Percentiles rank a stretch among this genome's conserved stretches.
phyloP scores from a whole-genome alignment of 37 sponge, comb jelly and placozoan genomes.

The Cliona cf. orientalis region DNA sequence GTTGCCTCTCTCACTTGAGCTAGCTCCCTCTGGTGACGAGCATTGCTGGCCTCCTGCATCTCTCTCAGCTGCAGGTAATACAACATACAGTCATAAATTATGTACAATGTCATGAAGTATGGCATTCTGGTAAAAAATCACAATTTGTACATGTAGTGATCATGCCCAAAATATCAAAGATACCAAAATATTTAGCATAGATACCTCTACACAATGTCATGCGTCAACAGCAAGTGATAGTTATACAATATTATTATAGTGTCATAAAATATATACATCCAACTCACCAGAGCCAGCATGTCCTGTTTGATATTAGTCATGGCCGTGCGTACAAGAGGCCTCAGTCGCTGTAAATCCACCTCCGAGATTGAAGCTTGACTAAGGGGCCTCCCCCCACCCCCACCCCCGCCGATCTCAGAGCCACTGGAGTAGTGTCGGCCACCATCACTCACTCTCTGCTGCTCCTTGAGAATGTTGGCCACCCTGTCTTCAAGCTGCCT shows the following conservation, averaged over 20 bases:
- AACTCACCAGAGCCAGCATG: neutral
- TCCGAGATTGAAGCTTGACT: neutral
- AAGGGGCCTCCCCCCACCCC: neutral
- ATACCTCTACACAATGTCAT: too few species aligned
- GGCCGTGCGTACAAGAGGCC: too few species aligned
- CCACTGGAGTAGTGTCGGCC: neutral
- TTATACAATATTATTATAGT: too few species aligned
- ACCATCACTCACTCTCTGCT: neutral
- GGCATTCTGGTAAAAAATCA: too few species aligned
- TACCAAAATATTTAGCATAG: too few species aligned
- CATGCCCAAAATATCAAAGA: too few species aligned
- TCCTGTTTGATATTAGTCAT: neutral
- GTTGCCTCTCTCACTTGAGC: neutral
- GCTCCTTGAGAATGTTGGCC: conserved; percentile 1
- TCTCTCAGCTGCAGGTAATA: conserved; percentile 1
- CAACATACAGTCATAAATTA: neutral
- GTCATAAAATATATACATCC: too few species aligned
- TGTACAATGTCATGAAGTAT: neutral
- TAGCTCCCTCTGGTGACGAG: neutral
- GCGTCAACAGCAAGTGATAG: too few species aligned
- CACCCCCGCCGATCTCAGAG: neutral
- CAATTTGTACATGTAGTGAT: too few species aligned
- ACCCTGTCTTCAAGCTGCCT: conserved; percentile 3
- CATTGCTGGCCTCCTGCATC: neutral
- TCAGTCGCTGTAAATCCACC: neutral